Percentiles rank a stretch among this genome's conserved stretches.
Conservation (phyloP, 2,113 vertebrate species). For the Procavia capensis region DNA sequence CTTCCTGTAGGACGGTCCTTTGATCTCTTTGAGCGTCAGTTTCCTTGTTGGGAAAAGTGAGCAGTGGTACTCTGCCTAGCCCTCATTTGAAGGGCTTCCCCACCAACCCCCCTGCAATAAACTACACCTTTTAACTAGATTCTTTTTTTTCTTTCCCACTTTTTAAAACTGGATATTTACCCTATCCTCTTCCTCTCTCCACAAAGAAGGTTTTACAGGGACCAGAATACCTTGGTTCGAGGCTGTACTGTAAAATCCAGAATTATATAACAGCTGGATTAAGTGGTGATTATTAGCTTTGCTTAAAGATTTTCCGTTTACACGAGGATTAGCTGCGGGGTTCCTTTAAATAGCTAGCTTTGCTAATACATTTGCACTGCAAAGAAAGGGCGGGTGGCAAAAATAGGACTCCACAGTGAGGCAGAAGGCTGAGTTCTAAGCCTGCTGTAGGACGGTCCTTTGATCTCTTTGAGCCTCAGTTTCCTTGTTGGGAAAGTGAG, state of each 20-base stretch:
- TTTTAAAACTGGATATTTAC: not conserved
- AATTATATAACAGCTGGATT: constrained; percentile 70
- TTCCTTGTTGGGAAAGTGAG: not conserved
- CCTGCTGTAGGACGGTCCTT: not conserved
- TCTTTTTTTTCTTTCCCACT: not conserved
- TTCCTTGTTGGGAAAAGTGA: not conserved
- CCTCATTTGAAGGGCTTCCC: not conserved
- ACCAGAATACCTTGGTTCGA: not conserved
- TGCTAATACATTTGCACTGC: constrained; percentile 4
- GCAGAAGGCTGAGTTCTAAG: not conserved
- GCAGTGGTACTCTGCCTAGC: rapidly evolving
- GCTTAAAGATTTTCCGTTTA: constrained; percentile 74
- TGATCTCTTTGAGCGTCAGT: not conserved
- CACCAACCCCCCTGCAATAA: too few species aligned
- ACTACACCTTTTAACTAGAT: not conserved
- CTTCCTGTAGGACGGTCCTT: not conserved
- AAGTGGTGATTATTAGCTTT: constrained; percentile 70
- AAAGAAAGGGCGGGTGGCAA: not conserved
- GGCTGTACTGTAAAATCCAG: not conserved
- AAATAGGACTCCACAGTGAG: not conserved
- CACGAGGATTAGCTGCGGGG: constrained; percentile 56
- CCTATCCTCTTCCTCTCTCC: not conserved
- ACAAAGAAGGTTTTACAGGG: not conserved
- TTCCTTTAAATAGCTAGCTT: constrained; percentile 75
- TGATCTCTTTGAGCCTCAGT: not conserved